These are phyloP conservation scores for Coregonus suidteri DNA, from an alignment of 2,797 vertebrate species.

Conservation along the genomic window DNA sequence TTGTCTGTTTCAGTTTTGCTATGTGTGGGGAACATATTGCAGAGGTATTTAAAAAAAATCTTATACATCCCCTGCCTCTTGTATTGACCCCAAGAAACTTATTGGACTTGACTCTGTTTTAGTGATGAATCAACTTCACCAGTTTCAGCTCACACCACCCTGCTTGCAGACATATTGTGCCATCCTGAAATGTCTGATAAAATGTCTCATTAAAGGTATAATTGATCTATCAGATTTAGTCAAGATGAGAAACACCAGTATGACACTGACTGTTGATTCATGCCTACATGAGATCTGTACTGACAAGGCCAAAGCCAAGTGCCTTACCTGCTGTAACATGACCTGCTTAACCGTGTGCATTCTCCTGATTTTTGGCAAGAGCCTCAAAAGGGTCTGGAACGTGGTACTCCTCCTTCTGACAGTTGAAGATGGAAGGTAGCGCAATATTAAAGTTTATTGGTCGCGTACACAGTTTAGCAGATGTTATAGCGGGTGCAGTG, in stretches of 20 bases:
- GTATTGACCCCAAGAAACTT: background rate
- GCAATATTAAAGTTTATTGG: background rate
- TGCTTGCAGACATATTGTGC: background rate
- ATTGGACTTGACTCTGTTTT: background rate
- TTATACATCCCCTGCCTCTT: background rate
- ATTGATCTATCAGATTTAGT: no score
- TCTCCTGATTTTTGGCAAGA: background rate
- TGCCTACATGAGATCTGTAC: background rate
- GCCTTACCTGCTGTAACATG: slow-evolving; percentile 15
- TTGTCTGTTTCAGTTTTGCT: background rate
- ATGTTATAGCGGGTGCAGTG: no score
- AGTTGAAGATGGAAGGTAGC: slow-evolving; percentile 33
- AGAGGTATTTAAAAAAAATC: no score
- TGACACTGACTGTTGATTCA: no score
- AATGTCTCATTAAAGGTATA: background rate
- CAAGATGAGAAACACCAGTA: no score
- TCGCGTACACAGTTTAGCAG: no score
- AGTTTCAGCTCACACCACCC: background rate
- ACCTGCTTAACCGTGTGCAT: background rate
- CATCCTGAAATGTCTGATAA: background rate
- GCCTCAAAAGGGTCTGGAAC: background rate
- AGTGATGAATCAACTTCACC: background rate
- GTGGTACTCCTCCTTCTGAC: slow-evolving; percentile 19
- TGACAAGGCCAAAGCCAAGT: slow-evolving; percentile 4
- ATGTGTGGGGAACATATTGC: background rate